Base-by-base conservation (phyloP, 2,888 invertebrate genomes). In the Fragum fragum region DNA sequence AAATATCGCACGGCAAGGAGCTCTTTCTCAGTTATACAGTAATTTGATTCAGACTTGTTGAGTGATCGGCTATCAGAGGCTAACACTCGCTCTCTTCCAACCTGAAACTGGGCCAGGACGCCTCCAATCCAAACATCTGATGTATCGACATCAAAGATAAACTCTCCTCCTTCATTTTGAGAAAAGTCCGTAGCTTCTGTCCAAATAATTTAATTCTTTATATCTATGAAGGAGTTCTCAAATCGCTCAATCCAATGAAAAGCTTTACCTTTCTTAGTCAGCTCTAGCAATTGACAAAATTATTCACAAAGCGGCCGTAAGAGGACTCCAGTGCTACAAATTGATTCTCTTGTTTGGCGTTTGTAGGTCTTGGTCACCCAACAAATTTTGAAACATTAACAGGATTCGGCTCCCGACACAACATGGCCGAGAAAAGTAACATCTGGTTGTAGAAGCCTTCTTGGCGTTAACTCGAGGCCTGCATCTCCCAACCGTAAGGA, bases 341-440 rank as follows among this genome's bases (percentile, higher is more conserved):
- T 29, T 77, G 77, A 16, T 68, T 72, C 9, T 72, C 68, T 23
- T 63, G 66, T 55, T 73, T 78, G 2, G 29, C 16, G 23, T 59
- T 71, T 11, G 14, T 26, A 18, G 76, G 70, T 36, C n/a, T 23
- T 2, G 76, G 70, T 70, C 70, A 78, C 1, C 28, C 39, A 23
- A 28, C 28, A 21, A 78, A 57, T 55, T 78, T 78, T 23, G 73
- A 66, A 16, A 72, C 39, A 55, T 78, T 78, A 1, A 32, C 18
- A 0, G 78, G 72, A 55, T 73, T 53, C 9, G 78, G 78, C 5
- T n/a, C n/a, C 23, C 6, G 73, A 73, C 28, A 78, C 78, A 2
- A 78, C 55, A 57, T 78, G 78, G 1, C 78, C 72, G n/a, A 78
- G 42, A 29, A 78, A 78, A 9, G 26, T 26, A 1, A 78, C 73